Evolutionary conservation across 2,888 invertebrate species (phyloP).

Genomic region (Biston betularia): DNA sequence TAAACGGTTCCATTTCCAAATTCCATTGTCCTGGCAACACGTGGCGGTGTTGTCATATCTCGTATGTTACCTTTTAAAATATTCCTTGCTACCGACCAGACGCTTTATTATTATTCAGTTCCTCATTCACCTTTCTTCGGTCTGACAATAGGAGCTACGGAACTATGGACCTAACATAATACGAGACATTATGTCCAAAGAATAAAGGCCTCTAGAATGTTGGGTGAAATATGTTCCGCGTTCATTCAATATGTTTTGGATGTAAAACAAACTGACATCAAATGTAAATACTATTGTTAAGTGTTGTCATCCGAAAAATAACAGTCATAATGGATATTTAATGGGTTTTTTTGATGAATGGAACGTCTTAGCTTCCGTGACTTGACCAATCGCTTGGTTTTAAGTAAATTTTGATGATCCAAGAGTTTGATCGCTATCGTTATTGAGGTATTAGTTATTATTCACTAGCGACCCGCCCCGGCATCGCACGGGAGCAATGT

Average conservation of each 20-base stretch:
- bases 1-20: slow-evolving; percentile 60
- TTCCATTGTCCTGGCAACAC: slow-evolving; percentile 73
- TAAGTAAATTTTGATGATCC: background rate
- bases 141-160: slow-evolving; percentile 73
- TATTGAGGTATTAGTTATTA: background rate
- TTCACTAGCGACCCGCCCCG: too few relatives aligned
- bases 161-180: slow-evolving; percentile 77
- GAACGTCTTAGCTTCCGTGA: slow-evolving; percentile 50
- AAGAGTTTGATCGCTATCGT: background rate
- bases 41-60: slow-evolving; percentile 80
- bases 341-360: slow-evolving; percentile 75
- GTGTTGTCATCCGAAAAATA: slow-evolving; percentile 79
- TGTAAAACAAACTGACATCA: slow-evolving; percentile 86
- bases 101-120: slow-evolving; percentile 80
- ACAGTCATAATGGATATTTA: slow-evolving; percentile 80
- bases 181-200: slow-evolving; percentile 77
- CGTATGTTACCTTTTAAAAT: slow-evolving; percentile 64
- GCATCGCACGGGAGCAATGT: too few relatives aligned
- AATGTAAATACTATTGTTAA: slow-evolving; percentile 85
- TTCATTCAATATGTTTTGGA: slow-evolving; percentile 81
- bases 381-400: slow-evolving; percentile 37
- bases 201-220: slow-evolving; percentile 75
- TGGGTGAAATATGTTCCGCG: slow-evolving; percentile 78
- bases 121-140: slow-evolving; percentile 81
- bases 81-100: slow-evolving; percentile 69